Evolutionary conservation across 2,888 invertebrate genomes (phyloP).

Genomic region (Eupithecia pulchellata): DNA sequence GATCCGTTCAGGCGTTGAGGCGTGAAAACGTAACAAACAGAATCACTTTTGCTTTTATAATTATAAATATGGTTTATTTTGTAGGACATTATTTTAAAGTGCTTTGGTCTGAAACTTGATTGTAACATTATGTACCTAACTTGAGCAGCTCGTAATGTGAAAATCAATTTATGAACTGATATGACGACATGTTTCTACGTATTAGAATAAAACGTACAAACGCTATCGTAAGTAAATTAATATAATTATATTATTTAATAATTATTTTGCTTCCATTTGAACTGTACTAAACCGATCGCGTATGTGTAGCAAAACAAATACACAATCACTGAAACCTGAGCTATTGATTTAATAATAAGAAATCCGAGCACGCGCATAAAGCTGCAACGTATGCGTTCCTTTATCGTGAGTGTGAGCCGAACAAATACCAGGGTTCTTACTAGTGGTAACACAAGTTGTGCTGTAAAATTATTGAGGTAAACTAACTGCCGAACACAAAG

Average conservation of each 20-base stretch:
- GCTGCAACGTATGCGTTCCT: slow-evolving; percentile 20
- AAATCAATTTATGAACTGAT: no score
- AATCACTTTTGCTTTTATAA: background rate
- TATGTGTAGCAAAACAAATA: slow-evolving; percentile 36
- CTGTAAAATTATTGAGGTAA: background rate
- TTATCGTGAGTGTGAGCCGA: slow-evolving; percentile 8
- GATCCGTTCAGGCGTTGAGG: background rate
- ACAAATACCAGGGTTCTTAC: slow-evolving; percentile 17
- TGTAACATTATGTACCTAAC: no score
- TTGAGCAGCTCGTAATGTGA: no score
- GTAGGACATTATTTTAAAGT: background rate
- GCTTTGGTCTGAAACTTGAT: background rate
- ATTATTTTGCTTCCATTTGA: background rate
- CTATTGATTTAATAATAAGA: slow-evolving; percentile 34
- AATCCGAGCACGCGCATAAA: slow-evolving; percentile 33
- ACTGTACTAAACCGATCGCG: background rate
- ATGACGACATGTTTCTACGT: no score
- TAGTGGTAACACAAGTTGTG: background rate
- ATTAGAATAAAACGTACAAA: no score
- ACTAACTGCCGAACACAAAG: background rate
- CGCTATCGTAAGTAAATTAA: no score
- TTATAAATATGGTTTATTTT: background rate
- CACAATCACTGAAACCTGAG: slow-evolving; percentile 38
- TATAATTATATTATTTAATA: no score
- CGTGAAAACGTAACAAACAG: background rate